phyloP scores from a whole-genome alignment of 2,888 invertebrate species.

The Athripsodes cinereus region DNA sequence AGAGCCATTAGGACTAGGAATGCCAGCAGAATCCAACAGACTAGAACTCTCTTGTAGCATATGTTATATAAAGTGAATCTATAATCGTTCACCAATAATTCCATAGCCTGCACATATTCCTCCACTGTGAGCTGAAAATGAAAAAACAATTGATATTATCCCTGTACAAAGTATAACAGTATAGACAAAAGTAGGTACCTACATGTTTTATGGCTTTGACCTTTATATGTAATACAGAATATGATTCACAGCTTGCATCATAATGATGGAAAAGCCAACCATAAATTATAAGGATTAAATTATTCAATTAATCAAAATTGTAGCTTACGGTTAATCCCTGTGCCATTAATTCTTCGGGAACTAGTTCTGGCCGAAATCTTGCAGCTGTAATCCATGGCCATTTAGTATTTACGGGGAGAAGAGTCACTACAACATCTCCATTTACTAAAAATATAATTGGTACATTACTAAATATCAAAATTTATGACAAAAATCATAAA shows the following conservation, averaged over 20 bases:
- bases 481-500: not conserved
- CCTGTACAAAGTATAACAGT: no score
- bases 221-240: no score
- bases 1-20: conserved; percentile 78
- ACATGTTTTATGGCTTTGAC: no score
- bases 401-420: conserved; percentile 80
- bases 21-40: conserved; percentile 84
- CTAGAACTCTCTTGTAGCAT: conserved; percentile 85
- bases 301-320: no score
- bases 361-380: conserved; percentile 84
- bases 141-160: no score
- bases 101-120: conserved; percentile 93
- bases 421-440: conserved; percentile 87
- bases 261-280: no score
- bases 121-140: conserved; percentile 87
- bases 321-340: conserved; percentile 77
- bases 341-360: conserved; percentile 92
- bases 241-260: no score
- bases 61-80: conserved; percentile 89
- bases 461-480: not conserved
- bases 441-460: conserved; percentile 57
- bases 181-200: no score
- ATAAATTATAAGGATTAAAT: no score
- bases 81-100: conserved; percentile 85
- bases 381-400: conserved; percentile 93